Percentiles rank a stretch among this genome's conserved stretches.
Conservation (phyloP, 2,113 vertebrate genomes). For the Triplophysa siluroides region DNA sequence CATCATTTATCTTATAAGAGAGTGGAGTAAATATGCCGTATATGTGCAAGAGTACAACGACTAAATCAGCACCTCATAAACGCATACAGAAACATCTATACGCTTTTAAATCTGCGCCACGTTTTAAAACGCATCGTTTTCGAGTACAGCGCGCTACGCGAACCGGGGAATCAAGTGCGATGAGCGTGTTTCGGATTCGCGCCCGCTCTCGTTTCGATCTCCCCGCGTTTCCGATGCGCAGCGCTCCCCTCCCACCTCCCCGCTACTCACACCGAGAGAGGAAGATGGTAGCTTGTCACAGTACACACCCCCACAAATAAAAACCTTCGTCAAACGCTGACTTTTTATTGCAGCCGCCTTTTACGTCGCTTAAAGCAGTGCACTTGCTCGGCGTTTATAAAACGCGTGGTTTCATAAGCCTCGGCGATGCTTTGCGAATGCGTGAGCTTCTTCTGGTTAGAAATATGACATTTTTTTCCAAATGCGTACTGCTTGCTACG, state of each 20-base stretch:
- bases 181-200: constrained; percentile 13
- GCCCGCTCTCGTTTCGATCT: constrained; percentile 11
- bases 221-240: constrained; percentile 36
- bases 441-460: background rate
- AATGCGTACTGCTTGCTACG: constrained; percentile 64
- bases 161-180: constrained; percentile 1
- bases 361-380: constrained; percentile 43
- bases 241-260: constrained; percentile 69
- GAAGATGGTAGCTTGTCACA: constrained; percentile 79
- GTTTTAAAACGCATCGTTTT: constrained; percentile 14
- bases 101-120: constrained; percentile 14
- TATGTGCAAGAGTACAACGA: background rate
- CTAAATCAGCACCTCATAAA: background rate
- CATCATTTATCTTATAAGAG: background rate
- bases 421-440: background rate
- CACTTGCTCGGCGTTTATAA: background rate
- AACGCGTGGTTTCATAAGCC: background rate
- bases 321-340: constrained; percentile 71
- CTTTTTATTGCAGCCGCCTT: constrained; percentile 68
- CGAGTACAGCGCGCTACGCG: background rate
- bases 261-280: constrained; percentile 75
- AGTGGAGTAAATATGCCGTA: background rate
- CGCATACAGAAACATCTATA: background rate
- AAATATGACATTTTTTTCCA: background rate
- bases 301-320: constrained; percentile 80